Evolutionary conservation across 2,113 vertebrate species (phyloP), one percentile per base, ranked within the genome.

Genomic region (Labeo rohita): DNA sequence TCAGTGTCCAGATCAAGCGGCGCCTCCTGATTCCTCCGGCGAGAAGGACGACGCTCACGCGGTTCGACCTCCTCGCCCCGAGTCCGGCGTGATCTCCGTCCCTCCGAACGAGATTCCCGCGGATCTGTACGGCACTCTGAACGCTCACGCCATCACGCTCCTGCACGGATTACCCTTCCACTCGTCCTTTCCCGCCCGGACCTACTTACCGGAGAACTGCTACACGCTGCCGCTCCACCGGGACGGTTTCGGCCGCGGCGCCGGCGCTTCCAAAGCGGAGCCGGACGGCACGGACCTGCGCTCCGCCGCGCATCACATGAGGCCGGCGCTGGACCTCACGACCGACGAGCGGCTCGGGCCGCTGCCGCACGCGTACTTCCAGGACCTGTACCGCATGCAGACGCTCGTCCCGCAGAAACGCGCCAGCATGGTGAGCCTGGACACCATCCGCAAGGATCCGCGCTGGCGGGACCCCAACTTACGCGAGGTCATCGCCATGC

Each of bases 391-490:
- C 28, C 92, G 96, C 1, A 2, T 18, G 3, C 56, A 61, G 86
- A 95, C 97, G 0, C 90, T 98, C 91, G 95, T 97, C 0, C 97
- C 97, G 86, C 97, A 98, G 0, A 98, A 99, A 75, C 93, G 95
- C 13, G 97, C 97, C 86, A 99, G 98, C 94, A 95, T 98, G 95
- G 97, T 98, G 54, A 99, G 98, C 89, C 92, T 95, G 81, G 97
- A 99, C 92, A 97, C 97, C 89, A 95, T 97, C 76, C 97, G 97
- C 21, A 97, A 97, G 85, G 98, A 99, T 91, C 97, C 97, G 0
- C 94, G 97, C 68, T 99, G 98, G 98, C 93, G 98, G 89, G 98
- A 99, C 91, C 98, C 97, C 0, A 98, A 98, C 90, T 94, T 99
- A 66, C 96, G 96, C 0, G 98, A 99, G 90, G 98, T 99, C 16